Evolutionary conservation across 2,888 invertebrate species (phyloP), one percentile per base, ranked within the genome.

Genomic region (Mesorhabditis sp.): DNA sequence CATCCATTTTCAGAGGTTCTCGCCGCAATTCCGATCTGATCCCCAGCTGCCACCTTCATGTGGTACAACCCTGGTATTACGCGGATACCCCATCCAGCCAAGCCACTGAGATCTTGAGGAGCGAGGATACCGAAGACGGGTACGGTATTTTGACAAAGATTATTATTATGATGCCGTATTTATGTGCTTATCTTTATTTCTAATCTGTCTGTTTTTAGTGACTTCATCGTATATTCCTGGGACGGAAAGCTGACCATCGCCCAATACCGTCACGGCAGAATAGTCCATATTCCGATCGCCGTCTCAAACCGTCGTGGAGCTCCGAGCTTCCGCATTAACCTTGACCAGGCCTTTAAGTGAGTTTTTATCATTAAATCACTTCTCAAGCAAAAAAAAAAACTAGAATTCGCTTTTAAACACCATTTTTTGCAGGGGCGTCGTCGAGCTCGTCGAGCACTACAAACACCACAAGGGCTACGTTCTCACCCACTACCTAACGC

Each of bases 61-160:
- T 67, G 13, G 67, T 72, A 3, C 76, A 80, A 50, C 67, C 73
- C 50, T 80, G 79, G 79, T 80, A 77, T 68, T 80, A 74, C 61
- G 44, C 70, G 3, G 69, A 75, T 13, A 64, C 73, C 15, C 74
- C 74, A 44, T 70, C 72, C 15, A 64, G 45, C 10, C 66, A 70
- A 41, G 76, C 77, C 4, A 76, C 77, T 45, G 5, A 70, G 5
- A 75, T 80, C 64, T 66, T 80, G 43, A 71, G 70, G 68, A 68
- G 72, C 58, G 67, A 74, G n/a, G 79, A 76, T 43, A 63, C 68
- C 28, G 28, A 62, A 5, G 70, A 80, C 43, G 75, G 75, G 72
- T 73, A 10, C 64, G 70, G 45, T 66, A 65, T 72, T 50, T 50
- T n/a, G n/a, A 50, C 7, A 50, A n/a, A 13, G 7, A 13, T 50